phyloP scores from a whole-genome alignment of 2,797 vertebrate genomes.

The Gila robusta region DNA sequence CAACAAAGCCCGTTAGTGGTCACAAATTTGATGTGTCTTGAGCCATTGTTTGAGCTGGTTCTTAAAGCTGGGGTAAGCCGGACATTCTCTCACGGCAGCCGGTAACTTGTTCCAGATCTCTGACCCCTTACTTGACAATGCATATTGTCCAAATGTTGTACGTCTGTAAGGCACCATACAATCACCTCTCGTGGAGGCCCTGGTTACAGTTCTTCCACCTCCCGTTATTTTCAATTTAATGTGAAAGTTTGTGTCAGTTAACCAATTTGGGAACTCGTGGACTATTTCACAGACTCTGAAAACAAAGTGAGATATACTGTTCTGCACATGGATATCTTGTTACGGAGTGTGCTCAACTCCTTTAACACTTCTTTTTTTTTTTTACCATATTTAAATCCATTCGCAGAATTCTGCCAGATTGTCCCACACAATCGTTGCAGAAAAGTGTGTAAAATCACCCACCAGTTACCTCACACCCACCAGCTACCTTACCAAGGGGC shows the following conservation, averaged over 20 bases:
- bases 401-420: conserved; percentile 23
- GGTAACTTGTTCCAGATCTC: too few species aligned
- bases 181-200: too few species aligned
- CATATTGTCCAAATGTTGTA: too few species aligned
- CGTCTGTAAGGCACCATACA: too few species aligned
- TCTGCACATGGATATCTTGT: neutral
- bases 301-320: neutral
- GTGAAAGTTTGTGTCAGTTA: neutral
- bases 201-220: too few species aligned
- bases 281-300: neutral
- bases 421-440: conserved; percentile 64
- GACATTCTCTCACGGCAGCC: too few species aligned
- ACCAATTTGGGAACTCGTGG: neutral
- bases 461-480: conserved; percentile 71
- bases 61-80: too few species aligned
- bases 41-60: too few species aligned
- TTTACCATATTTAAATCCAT: neutral
- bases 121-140: too few species aligned
- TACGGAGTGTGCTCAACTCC: neutral
- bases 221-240: too few species aligned
- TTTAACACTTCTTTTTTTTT: neutral
- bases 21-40: too few species aligned
- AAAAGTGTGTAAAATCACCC: conserved; percentile 52
- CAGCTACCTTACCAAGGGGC: conserved; percentile 72
- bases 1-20: too few species aligned